phyloP scores from a whole-genome alignment of 2,888 invertebrate genomes.

The Tethea ocularis region DNA sequence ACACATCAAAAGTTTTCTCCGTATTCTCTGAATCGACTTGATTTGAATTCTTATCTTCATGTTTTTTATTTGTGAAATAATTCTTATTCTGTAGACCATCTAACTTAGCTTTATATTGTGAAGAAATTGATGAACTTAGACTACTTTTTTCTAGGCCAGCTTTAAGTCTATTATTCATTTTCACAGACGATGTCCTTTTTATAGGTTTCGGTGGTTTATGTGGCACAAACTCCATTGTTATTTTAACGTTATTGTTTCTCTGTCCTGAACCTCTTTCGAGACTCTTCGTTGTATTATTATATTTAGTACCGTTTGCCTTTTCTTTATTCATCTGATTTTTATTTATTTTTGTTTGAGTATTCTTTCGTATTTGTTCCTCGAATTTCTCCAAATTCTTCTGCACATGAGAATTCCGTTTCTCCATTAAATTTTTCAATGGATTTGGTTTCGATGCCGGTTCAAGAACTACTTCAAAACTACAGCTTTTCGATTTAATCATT shows the following conservation, averaged over 20 bases:
- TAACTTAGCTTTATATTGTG: conserved; percentile 78
- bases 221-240: conserved; percentile 84
- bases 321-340: conserved; percentile 77
- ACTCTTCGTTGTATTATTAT: conserved; percentile 74
- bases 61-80: conserved; percentile 61
- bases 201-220: conserved; percentile 90
- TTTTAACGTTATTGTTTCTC: conserved; percentile 73
- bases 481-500: conserved; percentile 79
- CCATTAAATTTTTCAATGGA: conserved; percentile 74
- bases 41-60: conserved; percentile 71
- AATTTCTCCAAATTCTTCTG: conserved; percentile 85
- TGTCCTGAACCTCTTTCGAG: conserved; percentile 74
- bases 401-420: conserved; percentile 77
- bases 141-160: conserved; percentile 70
- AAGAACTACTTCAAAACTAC: conserved; percentile 80
- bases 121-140: conserved; percentile 75
- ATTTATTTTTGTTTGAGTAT: conserved; percentile 64
- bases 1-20: conserved; percentile 85
- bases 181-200: conserved; percentile 86
- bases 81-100: conserved; percentile 79
- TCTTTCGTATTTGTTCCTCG: conserved; percentile 80
- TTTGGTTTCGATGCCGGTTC: conserved; percentile 79
- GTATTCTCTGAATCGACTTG: conserved; percentile 62
- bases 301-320: conserved; percentile 69
- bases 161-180: conserved; percentile 81